Percentiles rank a stretch among this genome's conserved stretches.
Conservation (phyloP, 2,888 invertebrate genomes). For the Diogma glabrata region DNA sequence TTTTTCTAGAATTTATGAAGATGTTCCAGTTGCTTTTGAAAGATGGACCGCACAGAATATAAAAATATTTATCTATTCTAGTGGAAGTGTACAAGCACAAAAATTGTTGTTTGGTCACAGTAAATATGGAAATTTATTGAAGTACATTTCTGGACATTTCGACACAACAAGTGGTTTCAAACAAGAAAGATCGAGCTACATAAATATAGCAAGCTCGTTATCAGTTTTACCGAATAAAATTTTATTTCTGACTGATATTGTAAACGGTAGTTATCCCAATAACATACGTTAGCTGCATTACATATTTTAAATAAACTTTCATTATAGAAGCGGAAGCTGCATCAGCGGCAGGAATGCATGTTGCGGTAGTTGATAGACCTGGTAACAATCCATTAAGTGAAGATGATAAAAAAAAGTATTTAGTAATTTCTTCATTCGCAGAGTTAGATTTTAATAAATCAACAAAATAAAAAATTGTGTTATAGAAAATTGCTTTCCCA, state of each 20-base stretch:
- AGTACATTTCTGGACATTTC: slow-evolving; percentile 64
- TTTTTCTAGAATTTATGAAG: slow-evolving; percentile 68
- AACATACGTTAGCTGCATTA: background rate
- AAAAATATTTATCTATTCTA: slow-evolving; percentile 77
- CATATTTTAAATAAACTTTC: slow-evolving; percentile 13
- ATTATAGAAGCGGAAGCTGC: slow-evolving; percentile 74
- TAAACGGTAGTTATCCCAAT: slow-evolving; percentile 47
- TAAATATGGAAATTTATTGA: slow-evolving; percentile 61
- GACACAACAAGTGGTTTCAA: slow-evolving; percentile 80
- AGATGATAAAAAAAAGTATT: slow-evolving; percentile 43
- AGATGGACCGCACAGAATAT: slow-evolving; percentile 56
- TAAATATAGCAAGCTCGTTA: slow-evolving; percentile 58
- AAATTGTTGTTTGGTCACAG: slow-evolving; percentile 73
- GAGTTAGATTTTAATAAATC: slow-evolving; percentile 34
- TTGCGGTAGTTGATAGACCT: slow-evolving; percentile 60
- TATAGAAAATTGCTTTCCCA: no score
- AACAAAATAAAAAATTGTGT: no score
- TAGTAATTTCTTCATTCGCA: slow-evolving; percentile 48
- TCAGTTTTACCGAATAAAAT: slow-evolving; percentile 52
- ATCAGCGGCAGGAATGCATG: slow-evolving; percentile 54
- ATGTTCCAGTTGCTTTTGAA: slow-evolving; percentile 65
- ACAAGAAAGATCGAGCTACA: slow-evolving; percentile 65
- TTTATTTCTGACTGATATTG: slow-evolving; percentile 77
- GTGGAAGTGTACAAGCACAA: slow-evolving; percentile 84
- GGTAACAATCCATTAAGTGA: slow-evolving; percentile 63